Evolutionary conservation across 2,797 vertebrate genomes (phyloP).

Genomic region (Otolemur crassicaudatus): DNA sequence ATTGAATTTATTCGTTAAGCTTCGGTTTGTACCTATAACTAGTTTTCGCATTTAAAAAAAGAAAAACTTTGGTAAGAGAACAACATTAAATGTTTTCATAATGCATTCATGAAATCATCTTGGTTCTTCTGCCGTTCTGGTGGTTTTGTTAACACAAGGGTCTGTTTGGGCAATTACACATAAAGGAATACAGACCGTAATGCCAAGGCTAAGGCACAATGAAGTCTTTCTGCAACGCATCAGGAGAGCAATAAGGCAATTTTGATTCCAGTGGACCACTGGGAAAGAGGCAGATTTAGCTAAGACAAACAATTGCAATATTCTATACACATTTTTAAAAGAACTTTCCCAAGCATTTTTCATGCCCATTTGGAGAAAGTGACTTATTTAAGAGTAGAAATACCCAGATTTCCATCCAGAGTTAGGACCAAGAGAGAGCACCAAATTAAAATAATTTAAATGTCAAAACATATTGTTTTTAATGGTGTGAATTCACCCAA

Average conservation of each 20-base stretch:
- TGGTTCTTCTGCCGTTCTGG: conserved; percentile 32
- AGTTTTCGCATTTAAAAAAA: conserved; percentile 64
- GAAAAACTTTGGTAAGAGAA: conserved; percentile 25
- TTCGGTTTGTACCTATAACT: conserved; percentile 43
- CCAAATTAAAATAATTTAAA: conserved; percentile 38
- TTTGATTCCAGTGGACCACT: not conserved
- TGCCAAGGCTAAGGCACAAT: not conserved
- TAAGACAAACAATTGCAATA: not conserved
- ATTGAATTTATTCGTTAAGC: conserved; percentile 66
- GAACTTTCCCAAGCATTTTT: not conserved
- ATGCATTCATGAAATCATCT: conserved; percentile 60
- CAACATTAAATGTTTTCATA: conserved; percentile 37
- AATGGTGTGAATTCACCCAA: not conserved
- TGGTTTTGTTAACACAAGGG: conserved; percentile 40
- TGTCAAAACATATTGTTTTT: conserved; percentile 35
- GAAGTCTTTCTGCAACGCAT: not conserved
- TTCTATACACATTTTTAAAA: not conserved
- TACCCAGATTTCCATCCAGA: conserved; percentile 33
- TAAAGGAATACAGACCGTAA: not conserved
- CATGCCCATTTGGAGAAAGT: not conserved
- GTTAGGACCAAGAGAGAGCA: conserved; percentile 3
- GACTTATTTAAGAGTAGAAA: conserved; percentile 41
- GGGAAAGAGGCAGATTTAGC: not conserved
- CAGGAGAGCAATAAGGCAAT: not conserved
- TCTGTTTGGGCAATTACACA: not conserved